phyloP scores from a whole-genome alignment of 2,888 invertebrate genomes.

The Alcis repandata region DNA sequence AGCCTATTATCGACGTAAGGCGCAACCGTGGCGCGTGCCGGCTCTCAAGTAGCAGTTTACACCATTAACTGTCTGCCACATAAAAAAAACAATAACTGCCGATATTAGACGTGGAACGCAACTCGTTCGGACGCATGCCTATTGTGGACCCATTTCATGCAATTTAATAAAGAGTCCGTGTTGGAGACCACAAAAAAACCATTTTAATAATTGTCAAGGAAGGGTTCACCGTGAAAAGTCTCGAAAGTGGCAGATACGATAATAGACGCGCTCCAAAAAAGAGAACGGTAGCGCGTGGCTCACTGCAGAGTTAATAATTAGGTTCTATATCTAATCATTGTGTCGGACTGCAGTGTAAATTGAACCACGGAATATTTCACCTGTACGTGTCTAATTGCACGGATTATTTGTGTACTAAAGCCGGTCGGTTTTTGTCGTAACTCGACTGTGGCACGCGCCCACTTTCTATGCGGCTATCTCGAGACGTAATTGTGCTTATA shows the following conservation, averaged over 20 bases:
- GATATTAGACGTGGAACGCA: constrained; percentile 55
- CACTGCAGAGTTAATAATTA: constrained; percentile 58
- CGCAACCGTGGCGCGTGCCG: constrained; percentile 70
- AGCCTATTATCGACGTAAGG: constrained; percentile 69
- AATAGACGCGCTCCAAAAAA: constrained; percentile 60
- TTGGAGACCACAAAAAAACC: constrained; percentile 23
- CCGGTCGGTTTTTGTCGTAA: constrained; percentile 74
- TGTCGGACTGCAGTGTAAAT: constrained; percentile 71
- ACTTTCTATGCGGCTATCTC: constrained; percentile 77
- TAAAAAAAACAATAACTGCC: constrained; percentile 56
- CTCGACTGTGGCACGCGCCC: constrained; percentile 75
- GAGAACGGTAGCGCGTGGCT: constrained; percentile 60
- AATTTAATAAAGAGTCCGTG: constrained; percentile 31
- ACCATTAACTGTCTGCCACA: constrained; percentile 64
- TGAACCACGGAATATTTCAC: constrained; percentile 81
- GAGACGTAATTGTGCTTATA: constrained; percentile 78
- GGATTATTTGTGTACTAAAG: constrained; percentile 79
- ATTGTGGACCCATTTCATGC: constrained; percentile 44
- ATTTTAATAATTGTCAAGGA: constrained; percentile 22
- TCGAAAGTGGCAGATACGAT: constrained; percentile 49
- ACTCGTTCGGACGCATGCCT: constrained; percentile 41
- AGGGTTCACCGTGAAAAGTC: constrained; percentile 30
- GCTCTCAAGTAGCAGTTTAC: constrained; percentile 59
- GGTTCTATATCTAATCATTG: constrained; percentile 71
- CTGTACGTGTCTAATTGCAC: constrained; percentile 84